Percentiles rank a stretch among this genome's conserved stretches.
Evolutionary conservation across 2,797 vertebrate genomes (phyloP).

Genomic region (Sebastes ruberrimus): DNA sequence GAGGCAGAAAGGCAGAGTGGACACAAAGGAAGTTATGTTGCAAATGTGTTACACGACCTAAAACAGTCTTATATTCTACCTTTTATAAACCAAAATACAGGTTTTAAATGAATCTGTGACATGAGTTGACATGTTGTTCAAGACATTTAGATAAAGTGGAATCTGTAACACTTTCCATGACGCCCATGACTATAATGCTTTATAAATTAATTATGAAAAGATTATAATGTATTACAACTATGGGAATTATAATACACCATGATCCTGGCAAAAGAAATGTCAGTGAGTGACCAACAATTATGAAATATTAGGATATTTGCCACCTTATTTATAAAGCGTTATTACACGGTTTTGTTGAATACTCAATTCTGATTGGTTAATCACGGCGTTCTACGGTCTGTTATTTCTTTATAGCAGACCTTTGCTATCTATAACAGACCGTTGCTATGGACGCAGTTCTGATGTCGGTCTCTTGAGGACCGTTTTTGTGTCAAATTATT

Average conservation of each 20-base stretch:
- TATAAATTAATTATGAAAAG: background rate
- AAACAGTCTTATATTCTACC: background rate
- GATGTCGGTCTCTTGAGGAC: too few relatives aligned
- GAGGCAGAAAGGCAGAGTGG: background rate
- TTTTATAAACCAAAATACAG: background rate
- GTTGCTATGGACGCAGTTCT: too few relatives aligned
- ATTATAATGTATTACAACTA: background rate
- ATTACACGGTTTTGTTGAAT: too few relatives aligned
- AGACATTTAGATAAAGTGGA: background rate
- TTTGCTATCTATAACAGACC: fast-evolving
- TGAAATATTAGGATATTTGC: background rate
- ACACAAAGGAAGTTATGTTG: background rate
- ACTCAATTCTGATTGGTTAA: too few relatives aligned
- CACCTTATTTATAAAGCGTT: background rate
- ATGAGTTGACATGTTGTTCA: background rate
- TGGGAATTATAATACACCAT: background rate
- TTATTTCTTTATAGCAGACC: too few relatives aligned
- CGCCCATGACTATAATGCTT: background rate
- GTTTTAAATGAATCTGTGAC: background rate
- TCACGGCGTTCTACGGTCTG: fast-evolving
- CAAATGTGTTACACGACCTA: background rate
- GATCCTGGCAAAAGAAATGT: background rate
- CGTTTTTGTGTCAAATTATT: too few relatives aligned
- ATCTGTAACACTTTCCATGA: background rate
- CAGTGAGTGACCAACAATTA: background rate